Evolutionary conservation across 2,888 invertebrate species (phyloP).

Genomic region (Hermaeophaga mercurialis): DNA sequence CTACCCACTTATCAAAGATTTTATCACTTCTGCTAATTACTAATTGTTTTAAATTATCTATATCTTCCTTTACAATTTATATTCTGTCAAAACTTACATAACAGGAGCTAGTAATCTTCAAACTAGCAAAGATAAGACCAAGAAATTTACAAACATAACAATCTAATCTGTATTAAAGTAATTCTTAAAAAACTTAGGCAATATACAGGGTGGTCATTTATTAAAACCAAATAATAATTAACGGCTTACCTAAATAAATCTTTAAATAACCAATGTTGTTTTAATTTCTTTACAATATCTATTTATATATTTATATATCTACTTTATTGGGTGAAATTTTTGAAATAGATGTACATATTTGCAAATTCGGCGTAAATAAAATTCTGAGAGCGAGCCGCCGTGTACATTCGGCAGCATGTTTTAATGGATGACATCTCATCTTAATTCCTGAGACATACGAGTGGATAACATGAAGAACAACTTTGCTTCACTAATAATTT

Average conservation of each 20-base stretch:
- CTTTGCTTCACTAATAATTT: slow-evolving; percentile 32
- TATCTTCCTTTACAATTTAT: slow-evolving; percentile 2
- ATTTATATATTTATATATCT: too few species aligned
- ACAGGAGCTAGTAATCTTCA: slow-evolving; percentile 15
- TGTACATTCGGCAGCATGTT: neutral
- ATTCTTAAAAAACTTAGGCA: neutral
- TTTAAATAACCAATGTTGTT: too few species aligned
- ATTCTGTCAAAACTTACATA: slow-evolving; percentile 16
- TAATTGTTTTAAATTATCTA: neutral
- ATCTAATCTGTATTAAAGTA: slow-evolving; percentile 16
- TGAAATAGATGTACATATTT: too few species aligned
- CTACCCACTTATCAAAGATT: neutral
- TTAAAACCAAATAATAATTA: too few species aligned
- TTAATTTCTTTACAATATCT: too few species aligned
- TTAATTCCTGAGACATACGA: slow-evolving; percentile 23
- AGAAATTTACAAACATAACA: slow-evolving; percentile 7
- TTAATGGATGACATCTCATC: slow-evolving; percentile 19
- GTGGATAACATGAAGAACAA: slow-evolving; percentile 22
- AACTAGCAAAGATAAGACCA: slow-evolving; percentile 6
- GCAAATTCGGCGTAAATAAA: too few species aligned
- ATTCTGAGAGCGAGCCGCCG: too few species aligned
- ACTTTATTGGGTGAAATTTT: too few species aligned
- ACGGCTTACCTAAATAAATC: too few species aligned
- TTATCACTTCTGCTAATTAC: neutral
- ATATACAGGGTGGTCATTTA: neutral